Evolutionary conservation across 2,113 vertebrate genomes (phyloP), one percentile per base, ranked within the genome.

Genomic region (Sialia sialis): DNA sequence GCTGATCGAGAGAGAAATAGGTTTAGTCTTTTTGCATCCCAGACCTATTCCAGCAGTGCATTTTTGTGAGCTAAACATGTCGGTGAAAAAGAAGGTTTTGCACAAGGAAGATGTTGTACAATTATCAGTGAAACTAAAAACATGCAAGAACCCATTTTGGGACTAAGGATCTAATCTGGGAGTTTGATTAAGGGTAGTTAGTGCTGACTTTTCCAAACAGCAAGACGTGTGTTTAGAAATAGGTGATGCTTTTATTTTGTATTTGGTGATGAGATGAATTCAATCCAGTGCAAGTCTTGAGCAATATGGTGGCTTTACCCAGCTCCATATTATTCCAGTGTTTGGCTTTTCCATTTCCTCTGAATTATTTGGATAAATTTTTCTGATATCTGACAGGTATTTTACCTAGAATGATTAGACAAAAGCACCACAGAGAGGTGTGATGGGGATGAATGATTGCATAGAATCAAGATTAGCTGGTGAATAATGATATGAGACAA

Each of bases 401-500:
- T 89, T 70, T 74, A 51, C 39, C 44, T 55, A 66, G 84, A 81
- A 46, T 52, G 79, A 41, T 56, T 75, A 70, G 20, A 70, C 4
- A 68, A 84, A 89, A 93, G 5, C 15, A 44, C 11, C 16, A 74
- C 14, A 68, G 41, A 90, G 25, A 63, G 6, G 8, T 64, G 41
- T 34, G 68, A 48, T 84, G 44, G 16, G 21, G 36, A 49, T 78
- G 59, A 86, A 85, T 70, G 43, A 41, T 16, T 64, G 4, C 10
- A 78, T 11, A 19, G 73, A 75, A 88, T 80, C 34, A 77, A 43
- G 51, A 77, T 93, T 78, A 92, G 19, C 30, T 77, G 25, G 13
- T 74, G 48, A 88, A 84, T 81, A 77, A 69, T 54, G 82, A 67
- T 39, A 79, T 18, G 11, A 63, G 43, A 39, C 16, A 90, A 88